These are phyloP conservation scores for Catharus fuscescens DNA, from an alignment of 2,113 vertebrate species.

Conservation along the genomic window DNA sequence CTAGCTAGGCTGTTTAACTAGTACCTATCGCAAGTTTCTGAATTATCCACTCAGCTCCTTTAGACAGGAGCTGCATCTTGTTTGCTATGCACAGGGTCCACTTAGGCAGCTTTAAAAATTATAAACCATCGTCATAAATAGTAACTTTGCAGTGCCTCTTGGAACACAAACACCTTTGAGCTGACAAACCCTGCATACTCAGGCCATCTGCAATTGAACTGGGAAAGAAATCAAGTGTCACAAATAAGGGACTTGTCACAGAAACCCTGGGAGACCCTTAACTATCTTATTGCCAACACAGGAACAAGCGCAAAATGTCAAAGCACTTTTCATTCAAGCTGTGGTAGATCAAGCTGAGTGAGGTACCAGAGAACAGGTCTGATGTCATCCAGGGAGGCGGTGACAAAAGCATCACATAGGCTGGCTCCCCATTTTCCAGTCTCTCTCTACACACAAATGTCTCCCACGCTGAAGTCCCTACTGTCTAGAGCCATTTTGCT, in stretches of 20 bases:
- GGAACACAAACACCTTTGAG: background rate
- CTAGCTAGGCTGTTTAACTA: background rate
- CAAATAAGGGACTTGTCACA: background rate
- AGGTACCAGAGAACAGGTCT: background rate
- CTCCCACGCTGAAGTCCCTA: background rate
- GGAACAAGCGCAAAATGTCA: background rate
- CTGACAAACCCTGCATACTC: background rate
- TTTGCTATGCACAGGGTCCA: background rate
- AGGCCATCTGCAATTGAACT: background rate
- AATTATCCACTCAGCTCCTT: conserved; percentile 20
- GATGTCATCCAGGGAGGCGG: background rate
- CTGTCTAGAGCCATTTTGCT: background rate
- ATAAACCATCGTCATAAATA: background rate
- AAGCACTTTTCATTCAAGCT: background rate
- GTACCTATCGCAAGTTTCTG: background rate
- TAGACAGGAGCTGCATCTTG: background rate
- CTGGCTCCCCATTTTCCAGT: background rate
- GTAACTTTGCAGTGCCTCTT: background rate
- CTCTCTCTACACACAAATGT: background rate
- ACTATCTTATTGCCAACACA: background rate
- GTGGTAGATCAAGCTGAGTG: background rate
- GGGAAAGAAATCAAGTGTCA: conserved; percentile 4
- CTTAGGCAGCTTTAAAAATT: conserved; percentile 6
- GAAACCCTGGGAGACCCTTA: background rate
- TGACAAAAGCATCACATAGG: background rate